Conservation (phyloP, 2,113 vertebrate genomes). For the Acanthochromis polyacanthus region DNA sequence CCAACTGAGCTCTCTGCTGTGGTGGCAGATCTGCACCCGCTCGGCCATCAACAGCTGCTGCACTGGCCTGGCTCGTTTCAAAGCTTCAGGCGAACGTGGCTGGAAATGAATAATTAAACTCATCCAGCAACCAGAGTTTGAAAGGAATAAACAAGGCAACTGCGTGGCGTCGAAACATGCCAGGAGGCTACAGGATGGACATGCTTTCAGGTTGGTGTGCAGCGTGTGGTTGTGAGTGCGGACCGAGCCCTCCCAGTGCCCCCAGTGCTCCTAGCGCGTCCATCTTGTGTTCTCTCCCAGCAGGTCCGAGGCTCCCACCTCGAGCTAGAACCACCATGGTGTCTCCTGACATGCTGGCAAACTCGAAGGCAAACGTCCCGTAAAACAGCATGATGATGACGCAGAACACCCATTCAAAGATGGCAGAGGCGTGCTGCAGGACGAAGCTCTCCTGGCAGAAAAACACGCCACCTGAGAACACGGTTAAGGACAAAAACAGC, state of each 20-base stretch:
- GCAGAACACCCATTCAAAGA: slow-evolving; percentile 94
- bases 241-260: slow-evolving; percentile 50
- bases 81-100: slow-evolving; percentile 32
- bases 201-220: slow-evolving; percentile 76
- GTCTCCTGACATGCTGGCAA: slow-evolving; percentile 87
- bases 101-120: slow-evolving; percentile 59
- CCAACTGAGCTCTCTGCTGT: slow-evolving; percentile 26
- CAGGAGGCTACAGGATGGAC: slow-evolving; percentile 78
- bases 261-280: slow-evolving; percentile 65
- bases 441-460: slow-evolving; percentile 91
- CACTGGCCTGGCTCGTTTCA: slow-evolving; percentile 49
- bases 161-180: slow-evolving; percentile 20
- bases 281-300: slow-evolving; percentile 78
- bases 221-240: slow-evolving; percentile 59
- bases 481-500: slow-evolving; percentile 83
- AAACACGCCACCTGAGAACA: slow-evolving; percentile 87
- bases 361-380: slow-evolving; percentile 92
- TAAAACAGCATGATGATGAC: slow-evolving; percentile 92
- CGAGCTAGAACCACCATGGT: slow-evolving; percentile 89
- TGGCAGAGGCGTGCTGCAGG: slow-evolving; percentile 90
- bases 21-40: slow-evolving; percentile 19
- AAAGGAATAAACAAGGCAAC: slow-evolving; percentile 38
- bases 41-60: slow-evolving; percentile 30
- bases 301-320: slow-evolving; percentile 68
- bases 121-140: slow-evolving; percentile 32